Conservation (phyloP, 2,113 vertebrate species). For the Leucosticte australis region DNA sequence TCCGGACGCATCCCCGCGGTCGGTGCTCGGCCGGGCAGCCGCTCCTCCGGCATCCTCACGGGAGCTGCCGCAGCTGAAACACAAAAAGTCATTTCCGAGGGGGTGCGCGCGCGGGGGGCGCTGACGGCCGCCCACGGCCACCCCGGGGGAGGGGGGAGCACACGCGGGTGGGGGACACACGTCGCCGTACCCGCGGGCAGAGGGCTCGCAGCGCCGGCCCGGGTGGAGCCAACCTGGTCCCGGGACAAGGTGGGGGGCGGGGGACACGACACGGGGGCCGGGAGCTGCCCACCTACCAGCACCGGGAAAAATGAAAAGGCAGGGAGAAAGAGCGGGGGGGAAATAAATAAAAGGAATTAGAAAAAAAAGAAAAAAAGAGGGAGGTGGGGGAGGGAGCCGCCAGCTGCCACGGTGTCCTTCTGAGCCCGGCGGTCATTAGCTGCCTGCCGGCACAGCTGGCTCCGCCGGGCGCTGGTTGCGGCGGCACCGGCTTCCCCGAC, state of each 20-base stretch:
- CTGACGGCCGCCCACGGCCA: slow-evolving; percentile 31
- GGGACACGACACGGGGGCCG: slow-evolving; percentile 35
- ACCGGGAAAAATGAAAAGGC: slow-evolving; percentile 29
- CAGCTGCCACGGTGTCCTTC: slow-evolving; percentile 77
- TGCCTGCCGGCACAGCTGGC: slow-evolving; percentile 77
- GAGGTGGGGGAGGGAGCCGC: slow-evolving; percentile 40
- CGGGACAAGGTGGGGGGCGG: slow-evolving; percentile 9
- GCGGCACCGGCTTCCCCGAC: slow-evolving; percentile 51
- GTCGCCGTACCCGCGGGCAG: background rate
- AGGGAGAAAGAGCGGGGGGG: background rate
- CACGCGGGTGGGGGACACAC: background rate
- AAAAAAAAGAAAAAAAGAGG: background rate
- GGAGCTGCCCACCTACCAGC: slow-evolving; percentile 58
- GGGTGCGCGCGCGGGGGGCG: background rate
- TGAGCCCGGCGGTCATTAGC: slow-evolving; percentile 74
- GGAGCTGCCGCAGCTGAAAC: slow-evolving; percentile 73
- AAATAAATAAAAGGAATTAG: background rate
- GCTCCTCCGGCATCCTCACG: slow-evolving; percentile 63
- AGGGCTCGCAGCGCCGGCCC: background rate
- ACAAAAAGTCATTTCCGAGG: slow-evolving; percentile 75
- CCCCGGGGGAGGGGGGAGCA: background rate
- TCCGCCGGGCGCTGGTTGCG: slow-evolving; percentile 69
- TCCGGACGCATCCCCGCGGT: slow-evolving; percentile 66
- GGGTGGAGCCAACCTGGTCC: background rate
- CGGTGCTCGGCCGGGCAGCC: slow-evolving; percentile 57